Conservation (phyloP, 1,140 invertebrate species). For the Drosophila navojoa region DNA sequence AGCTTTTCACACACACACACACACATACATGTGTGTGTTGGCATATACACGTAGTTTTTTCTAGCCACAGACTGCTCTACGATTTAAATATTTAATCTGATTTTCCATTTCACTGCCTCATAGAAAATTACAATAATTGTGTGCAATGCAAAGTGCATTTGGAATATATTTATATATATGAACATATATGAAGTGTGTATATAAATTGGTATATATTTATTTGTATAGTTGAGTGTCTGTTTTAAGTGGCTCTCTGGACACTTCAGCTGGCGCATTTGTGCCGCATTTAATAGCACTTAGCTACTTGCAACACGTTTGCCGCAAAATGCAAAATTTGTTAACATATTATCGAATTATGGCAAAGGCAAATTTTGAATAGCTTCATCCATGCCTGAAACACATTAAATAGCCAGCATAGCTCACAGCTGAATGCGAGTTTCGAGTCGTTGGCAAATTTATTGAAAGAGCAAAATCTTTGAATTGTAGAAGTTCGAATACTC, state of each 20-base stretch:
- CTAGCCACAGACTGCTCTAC: slow-evolving; percentile 60
- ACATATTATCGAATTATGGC: slow-evolving; percentile 25
- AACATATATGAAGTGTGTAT: not conserved
- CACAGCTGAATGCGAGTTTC: not conserved
- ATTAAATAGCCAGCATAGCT: slow-evolving; percentile 4
- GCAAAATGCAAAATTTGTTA: slow-evolving; percentile 24
- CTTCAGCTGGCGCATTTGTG: slow-evolving; percentile 22
- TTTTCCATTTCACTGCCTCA: slow-evolving; percentile 68
- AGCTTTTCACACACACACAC: slow-evolving; percentile 25
- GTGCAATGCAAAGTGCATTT: slow-evolving; percentile 15
- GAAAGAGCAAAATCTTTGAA: not conserved
- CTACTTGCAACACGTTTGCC: slow-evolving; percentile 38
- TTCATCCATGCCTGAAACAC: slow-evolving; percentile 2
- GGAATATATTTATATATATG: slow-evolving; percentile 1
- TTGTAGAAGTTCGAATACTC: not conserved
- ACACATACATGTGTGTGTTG: not conserved
- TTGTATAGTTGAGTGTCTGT: slow-evolving; percentile 19
- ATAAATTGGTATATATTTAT: slow-evolving; percentile 1
- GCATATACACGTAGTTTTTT: slow-evolving; percentile 43
- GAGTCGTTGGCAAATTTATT: not conserved
- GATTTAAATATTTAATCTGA: slow-evolving; percentile 82
- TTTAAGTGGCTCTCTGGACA: slow-evolving; percentile 48
- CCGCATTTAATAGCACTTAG: slow-evolving; percentile 52
- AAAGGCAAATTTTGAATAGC: slow-evolving; percentile 1
- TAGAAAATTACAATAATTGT: slow-evolving; percentile 53